phyloP scores from a whole-genome alignment of 2,888 invertebrate genomes.

The Cacoxenus indagator region DNA sequence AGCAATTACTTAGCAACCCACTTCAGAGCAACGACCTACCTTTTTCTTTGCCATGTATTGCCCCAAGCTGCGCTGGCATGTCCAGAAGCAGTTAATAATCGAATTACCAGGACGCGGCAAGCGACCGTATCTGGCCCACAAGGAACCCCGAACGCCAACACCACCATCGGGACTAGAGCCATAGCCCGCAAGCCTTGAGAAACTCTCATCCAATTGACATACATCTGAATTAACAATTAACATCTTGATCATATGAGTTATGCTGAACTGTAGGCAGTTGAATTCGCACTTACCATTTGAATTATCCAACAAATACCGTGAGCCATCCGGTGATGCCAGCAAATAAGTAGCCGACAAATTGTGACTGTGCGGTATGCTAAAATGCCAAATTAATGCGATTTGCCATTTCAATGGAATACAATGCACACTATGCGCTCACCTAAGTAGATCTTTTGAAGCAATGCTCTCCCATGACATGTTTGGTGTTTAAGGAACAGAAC shows the following conservation, averaged over 20 bases:
- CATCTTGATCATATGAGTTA: background rate
- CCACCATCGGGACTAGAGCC: slow-evolving; percentile 65
- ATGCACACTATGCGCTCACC: slow-evolving; percentile 71
- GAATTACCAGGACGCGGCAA: slow-evolving; percentile 54
- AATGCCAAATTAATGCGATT: slow-evolving; percentile 37
- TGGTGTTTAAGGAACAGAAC: no score
- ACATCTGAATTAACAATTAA: slow-evolving; percentile 46
- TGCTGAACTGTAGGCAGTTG: background rate
- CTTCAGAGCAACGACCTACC: slow-evolving; percentile 70
- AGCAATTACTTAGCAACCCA: background rate
- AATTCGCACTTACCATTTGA: slow-evolving; percentile 74
- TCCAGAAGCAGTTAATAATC: slow-evolving; percentile 83
- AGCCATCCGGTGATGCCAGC: slow-evolving; percentile 86
- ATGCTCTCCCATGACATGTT: slow-evolving; percentile 89
- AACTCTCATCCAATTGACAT: slow-evolving; percentile 68
- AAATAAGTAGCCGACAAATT: slow-evolving; percentile 87
- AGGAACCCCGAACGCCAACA: no score
- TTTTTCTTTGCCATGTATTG: slow-evolving; percentile 86
- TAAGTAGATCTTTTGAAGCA: slow-evolving; percentile 85
- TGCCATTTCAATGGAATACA: background rate
- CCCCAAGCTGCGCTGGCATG: slow-evolving; percentile 81
- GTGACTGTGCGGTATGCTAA: slow-evolving; percentile 82
- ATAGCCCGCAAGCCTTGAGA: slow-evolving; percentile 67
- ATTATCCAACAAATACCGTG: slow-evolving; percentile 82
- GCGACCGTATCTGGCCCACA: slow-evolving; percentile 64